phyloP scores from a whole-genome alignment of 1,140 invertebrate species.

The Dolichoris vasculosae region DNA sequence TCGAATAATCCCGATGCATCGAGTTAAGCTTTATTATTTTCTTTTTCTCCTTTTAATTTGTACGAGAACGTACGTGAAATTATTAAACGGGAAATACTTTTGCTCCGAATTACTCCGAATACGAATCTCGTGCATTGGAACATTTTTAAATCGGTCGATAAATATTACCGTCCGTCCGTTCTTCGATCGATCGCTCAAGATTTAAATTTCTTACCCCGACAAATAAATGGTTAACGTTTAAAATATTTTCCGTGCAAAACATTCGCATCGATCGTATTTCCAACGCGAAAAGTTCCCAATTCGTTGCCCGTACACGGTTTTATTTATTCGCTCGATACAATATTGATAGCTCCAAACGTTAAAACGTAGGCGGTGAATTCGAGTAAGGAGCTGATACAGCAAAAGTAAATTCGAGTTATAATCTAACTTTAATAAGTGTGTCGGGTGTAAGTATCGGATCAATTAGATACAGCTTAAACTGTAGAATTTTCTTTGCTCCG shows the following conservation, averaged over 20 bases:
- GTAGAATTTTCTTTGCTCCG: too few relatives aligned
- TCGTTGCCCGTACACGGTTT: neutral
- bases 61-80: neutral
- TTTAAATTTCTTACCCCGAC: too few relatives aligned
- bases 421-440: neutral
- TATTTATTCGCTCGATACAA: neutral
- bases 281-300: neutral
- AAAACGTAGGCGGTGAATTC: neutral
- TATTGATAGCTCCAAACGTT: neutral
- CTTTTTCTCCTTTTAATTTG: neutral
- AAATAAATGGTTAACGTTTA: too few relatives aligned
- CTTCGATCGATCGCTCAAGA: too few relatives aligned
- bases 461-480: too few relatives aligned
- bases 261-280: too few relatives aligned
- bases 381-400: neutral
- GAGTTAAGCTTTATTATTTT: neutral
- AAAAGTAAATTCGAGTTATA: neutral
- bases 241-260: too few relatives aligned
- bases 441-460: too few relatives aligned
- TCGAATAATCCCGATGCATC: slow-evolving; percentile 8
- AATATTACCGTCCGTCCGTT: too few relatives aligned
- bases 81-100: neutral
- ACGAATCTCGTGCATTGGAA: too few relatives aligned
- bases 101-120: too few relatives aligned
- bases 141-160: too few relatives aligned